Base-by-base conservation (phyloP, 2,888 invertebrate species). In the Sinelater perroti region DNA sequence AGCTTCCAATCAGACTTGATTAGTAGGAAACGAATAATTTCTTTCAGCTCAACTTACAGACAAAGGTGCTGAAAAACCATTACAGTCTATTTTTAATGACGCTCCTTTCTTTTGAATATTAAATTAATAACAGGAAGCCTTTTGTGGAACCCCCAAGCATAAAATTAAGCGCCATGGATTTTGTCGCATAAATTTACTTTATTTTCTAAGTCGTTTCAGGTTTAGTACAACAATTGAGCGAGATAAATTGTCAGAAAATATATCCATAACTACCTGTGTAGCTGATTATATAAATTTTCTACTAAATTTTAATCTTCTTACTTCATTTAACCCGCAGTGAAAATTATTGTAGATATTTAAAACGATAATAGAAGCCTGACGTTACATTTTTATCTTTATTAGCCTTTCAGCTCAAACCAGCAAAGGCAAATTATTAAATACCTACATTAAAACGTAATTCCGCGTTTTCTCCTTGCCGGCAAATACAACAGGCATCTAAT, bases 401-500 rank as follows among this genome's bases (percentile, higher is more conserved):
- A 40, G 24, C 21, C 24, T 24, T 24, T 40, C 24, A 24, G n/a
- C 24, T 24, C 21, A 24, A 40, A 24, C 40, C 24, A 40, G 40
- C 8, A 38, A 38, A 38, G 20, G 38, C 21, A 40, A 40, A 24
- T 6, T 20, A 40, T 40, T 13, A 40, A 40, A 40, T 40, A 40
- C 38, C 11, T 38, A 26, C 14, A 26, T 44, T 18, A 44, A 18
- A 44, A 44, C 13, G 30, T 30, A 44, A 28, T 44, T 28, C 30
- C 17, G 28, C 16, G 6, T 44, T 16, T 28, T 11, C 44, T 28
- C 30, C 28, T 26, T 28, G 6, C 28, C 16, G 28, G 28, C 26
- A 24, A 42, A 28, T 42, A 42, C 28, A 42, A 26, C 42, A 42
- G 17, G 28, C 42, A 42, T 42, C 42, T 42, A 42, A 47, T 47